A percentile compares a stretch with the other conserved stretches of the same genome.
phyloP scores from a whole-genome alignment of 2,797 vertebrate genomes.

The Sebastes matsubarae region DNA sequence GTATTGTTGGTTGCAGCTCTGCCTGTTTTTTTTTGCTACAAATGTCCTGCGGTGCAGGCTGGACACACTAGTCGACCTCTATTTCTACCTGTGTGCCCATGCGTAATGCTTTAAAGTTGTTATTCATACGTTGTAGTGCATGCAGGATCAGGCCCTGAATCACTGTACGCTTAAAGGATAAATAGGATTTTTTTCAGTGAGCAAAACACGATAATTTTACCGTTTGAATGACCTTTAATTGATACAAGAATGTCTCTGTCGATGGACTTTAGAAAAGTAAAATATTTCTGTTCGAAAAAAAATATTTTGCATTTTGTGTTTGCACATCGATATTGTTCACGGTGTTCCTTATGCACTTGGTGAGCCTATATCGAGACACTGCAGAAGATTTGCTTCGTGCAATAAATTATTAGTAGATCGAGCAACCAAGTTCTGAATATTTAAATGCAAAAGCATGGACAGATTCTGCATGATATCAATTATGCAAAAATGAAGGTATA shows the following conservation, averaged over 20 bases:
- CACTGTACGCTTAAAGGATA: not conserved
- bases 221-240: not conserved
- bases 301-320: not conserved
- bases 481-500: not conserved
- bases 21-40: not conserved
- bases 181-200: not conserved
- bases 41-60: not conserved
- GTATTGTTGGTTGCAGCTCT: not conserved
- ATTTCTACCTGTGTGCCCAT: not conserved
- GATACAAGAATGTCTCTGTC: not conserved
- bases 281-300: not conserved
- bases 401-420: not conserved
- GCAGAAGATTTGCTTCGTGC: not conserved
- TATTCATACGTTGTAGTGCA: not conserved
- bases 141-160: too few relatives aligned
- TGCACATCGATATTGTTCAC: not conserved
- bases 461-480: not conserved
- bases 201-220: not conserved
- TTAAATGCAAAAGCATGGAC: not conserved
- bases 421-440: not conserved
- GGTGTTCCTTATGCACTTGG: not conserved
- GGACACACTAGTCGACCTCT: conserved; percentile 1
- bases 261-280: not conserved
- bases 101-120: not conserved
- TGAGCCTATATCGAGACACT: not conserved